These are phyloP conservation scores for Erebia epiphron DNA, from an alignment of 2,888 invertebrate species.

Conservation along the genomic window DNA sequence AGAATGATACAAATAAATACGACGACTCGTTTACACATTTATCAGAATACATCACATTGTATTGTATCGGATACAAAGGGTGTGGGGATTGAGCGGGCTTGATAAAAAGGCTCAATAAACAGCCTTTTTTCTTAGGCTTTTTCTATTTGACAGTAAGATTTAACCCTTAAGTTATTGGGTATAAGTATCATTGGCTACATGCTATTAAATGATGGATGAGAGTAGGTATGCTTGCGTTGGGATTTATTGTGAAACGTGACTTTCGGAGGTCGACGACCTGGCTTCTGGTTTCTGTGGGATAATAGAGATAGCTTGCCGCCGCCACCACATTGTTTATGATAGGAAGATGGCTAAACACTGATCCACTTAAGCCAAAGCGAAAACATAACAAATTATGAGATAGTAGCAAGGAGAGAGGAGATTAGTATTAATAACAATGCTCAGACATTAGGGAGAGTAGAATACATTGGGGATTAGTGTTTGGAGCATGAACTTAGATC, in stretches of 20 bases:
- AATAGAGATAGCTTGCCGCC: slow-evolving; percentile 54
- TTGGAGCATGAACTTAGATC: background rate
- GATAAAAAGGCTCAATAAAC: slow-evolving; percentile 69
- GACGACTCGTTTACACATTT: slow-evolving; percentile 54
- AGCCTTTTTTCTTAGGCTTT: slow-evolving; percentile 51
- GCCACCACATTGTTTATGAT: slow-evolving; percentile 60
- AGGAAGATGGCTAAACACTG: slow-evolving; percentile 54
- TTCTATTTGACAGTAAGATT: slow-evolving; percentile 66
- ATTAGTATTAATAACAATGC: slow-evolving; percentile 4
- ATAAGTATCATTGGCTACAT: slow-evolving; percentile 53
- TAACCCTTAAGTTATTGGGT: slow-evolving; percentile 59
- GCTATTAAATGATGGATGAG: slow-evolving; percentile 74
- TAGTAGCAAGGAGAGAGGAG: background rate
- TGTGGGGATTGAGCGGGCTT: slow-evolving; percentile 53
- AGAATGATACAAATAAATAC: slow-evolving; percentile 39
- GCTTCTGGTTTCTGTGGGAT: slow-evolving; percentile 68
- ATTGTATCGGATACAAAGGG: slow-evolving; percentile 59
- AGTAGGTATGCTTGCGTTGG: slow-evolving; percentile 63
- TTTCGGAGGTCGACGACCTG: slow-evolving; percentile 64
- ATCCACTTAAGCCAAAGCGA: background rate
- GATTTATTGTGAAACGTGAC: slow-evolving; percentile 65
- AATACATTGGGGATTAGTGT: background rate
- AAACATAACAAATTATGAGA: slow-evolving; percentile 16
- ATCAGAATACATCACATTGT: slow-evolving; percentile 55
- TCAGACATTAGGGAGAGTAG: background rate